Conservation (phyloP, 2,888 invertebrate species). For the Heliconius charithonia region DNA sequence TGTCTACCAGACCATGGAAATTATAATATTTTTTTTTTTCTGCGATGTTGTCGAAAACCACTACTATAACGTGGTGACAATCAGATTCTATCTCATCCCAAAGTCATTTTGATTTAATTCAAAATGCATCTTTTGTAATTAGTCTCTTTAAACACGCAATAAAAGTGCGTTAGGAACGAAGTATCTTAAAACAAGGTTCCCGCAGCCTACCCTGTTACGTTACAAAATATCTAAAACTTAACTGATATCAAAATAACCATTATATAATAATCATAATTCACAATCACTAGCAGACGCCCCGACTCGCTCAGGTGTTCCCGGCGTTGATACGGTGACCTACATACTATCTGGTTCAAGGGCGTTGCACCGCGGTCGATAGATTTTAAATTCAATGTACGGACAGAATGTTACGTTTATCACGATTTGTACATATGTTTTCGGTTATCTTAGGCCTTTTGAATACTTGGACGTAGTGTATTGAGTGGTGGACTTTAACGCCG, state of each 20-base stretch:
- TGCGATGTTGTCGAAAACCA: too few species aligned
- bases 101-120: too few species aligned
- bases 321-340: conserved; percentile 44
- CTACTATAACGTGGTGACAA: too few species aligned
- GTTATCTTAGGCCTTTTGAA: not conserved
- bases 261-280: conserved; percentile 4
- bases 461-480: not conserved
- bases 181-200: not conserved
- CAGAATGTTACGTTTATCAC: conserved; percentile 5
- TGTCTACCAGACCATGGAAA: too few species aligned
- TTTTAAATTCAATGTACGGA: conserved; percentile 48
- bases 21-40: too few species aligned
- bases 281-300: not conserved
- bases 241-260: not conserved
- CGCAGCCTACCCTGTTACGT: not conserved
- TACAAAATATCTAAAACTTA: not conserved
- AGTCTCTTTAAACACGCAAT: too few species aligned
- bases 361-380: conserved; percentile 55
- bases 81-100: too few species aligned
- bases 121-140: too few species aligned
- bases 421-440: not conserved
- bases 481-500: not conserved
- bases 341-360: conserved; percentile 54
- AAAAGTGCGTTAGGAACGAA: not conserved
- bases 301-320: conserved; percentile 29